Evolutionary conservation across 2,113 vertebrate genomes (phyloP).

Genomic region (Pygathrix nemaeus): DNA sequence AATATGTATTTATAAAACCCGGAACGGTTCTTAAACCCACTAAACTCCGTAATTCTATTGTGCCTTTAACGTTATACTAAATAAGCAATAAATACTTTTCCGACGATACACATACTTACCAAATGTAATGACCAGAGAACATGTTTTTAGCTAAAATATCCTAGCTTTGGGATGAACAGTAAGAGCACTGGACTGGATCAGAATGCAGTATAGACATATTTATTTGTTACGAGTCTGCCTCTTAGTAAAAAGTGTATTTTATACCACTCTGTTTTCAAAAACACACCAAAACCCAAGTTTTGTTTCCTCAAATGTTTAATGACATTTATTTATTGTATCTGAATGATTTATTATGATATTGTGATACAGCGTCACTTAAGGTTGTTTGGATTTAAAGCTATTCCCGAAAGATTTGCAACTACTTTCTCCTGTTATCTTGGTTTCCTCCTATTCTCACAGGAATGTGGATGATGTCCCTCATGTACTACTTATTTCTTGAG

Average conservation of each 20-base stretch:
- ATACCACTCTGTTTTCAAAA: neutral
- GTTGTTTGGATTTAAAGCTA: neutral
- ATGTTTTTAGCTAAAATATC: constrained; percentile 6
- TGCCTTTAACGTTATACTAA: neutral
- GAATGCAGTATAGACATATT: neutral
- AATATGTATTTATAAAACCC: neutral
- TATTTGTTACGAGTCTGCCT: neutral
- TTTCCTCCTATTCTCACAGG: neutral
- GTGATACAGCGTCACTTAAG: neutral
- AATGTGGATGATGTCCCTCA: neutral
- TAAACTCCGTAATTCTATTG: neutral
- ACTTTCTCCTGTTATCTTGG: neutral
- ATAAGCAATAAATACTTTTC: neutral
- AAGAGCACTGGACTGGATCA: neutral
- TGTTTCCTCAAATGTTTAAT: neutral
- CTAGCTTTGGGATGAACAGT: neutral
- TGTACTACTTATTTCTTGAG: neutral
- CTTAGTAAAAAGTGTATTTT: neutral
- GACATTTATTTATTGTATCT: neutral
- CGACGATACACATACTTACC: neutral
- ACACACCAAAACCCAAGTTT: neutral
- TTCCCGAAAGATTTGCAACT: neutral
- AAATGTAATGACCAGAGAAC: neutral
- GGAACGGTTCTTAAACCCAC: neutral
- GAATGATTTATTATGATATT: neutral